Conservation (phyloP, 2,113 vertebrate genomes). For the Alligator mississippiensis region DNA sequence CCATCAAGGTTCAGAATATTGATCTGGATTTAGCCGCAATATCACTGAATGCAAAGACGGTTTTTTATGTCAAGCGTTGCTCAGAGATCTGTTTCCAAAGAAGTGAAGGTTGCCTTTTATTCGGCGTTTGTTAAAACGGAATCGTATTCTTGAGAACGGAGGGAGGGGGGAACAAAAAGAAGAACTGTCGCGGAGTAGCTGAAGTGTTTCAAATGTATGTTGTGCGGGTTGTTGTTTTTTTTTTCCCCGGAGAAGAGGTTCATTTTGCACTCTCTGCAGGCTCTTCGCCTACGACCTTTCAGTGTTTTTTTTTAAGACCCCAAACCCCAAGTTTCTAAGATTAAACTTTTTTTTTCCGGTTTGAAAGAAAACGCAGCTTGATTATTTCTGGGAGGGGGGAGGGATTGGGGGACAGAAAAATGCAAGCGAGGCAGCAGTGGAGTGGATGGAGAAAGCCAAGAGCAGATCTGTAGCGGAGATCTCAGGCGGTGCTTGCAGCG, state of each 20-base stretch:
- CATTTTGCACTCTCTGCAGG: background rate
- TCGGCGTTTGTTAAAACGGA: background rate
- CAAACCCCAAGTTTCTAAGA: background rate
- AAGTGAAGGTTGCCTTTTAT: background rate
- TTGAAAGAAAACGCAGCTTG: background rate
- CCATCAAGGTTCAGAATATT: slow-evolving; percentile 54
- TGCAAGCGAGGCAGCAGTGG: background rate
- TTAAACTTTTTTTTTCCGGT: background rate
- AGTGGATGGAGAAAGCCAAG: background rate
- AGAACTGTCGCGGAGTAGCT: background rate
- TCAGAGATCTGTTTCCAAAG: background rate
- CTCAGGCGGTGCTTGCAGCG: too few relatives aligned
- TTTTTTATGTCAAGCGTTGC: background rate
- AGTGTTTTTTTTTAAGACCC: background rate
- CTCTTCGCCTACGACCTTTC: background rate
- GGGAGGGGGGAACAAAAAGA: background rate
- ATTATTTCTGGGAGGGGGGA: background rate
- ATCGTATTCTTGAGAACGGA: background rate
- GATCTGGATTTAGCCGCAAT: slow-evolving; percentile 49
- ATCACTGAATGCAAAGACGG: background rate
- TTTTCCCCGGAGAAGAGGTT: background rate
- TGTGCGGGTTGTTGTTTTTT: too few relatives aligned
- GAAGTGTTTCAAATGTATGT: background rate
- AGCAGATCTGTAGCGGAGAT: too few relatives aligned
- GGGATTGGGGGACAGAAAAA: background rate